Base-by-base conservation (phyloP, 92 coral and sea anemone species). In the Heteractis magnifica region DNA sequence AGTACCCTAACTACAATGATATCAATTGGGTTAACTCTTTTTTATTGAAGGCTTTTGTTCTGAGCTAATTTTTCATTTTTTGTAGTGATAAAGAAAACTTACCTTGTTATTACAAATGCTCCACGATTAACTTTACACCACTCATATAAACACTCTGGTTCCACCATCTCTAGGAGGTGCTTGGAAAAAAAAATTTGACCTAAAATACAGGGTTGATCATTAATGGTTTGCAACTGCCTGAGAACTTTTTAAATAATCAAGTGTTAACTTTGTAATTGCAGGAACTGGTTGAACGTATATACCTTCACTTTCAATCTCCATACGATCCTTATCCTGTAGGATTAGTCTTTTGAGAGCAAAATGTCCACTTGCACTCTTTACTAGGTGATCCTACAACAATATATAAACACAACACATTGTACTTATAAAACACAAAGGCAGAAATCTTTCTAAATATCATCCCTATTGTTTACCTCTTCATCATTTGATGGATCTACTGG, bases 351-450 rank as follows among this genome's bases (percentile, higher is more conserved):
- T 96, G 80, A 94, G 49, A n/a, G 98, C 91, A 74, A 89, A 96
- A 91, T 96, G 99, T 4, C 99, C 99, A 73, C 94, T 93, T 9
- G 98, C 94, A 88, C 98, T 94, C 86, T 94, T 96, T 53, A 96
- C 74, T 1, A 96, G 75, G 79, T 96, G 99, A 79, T 96, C 97
- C 99, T 96, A 59, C 4, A 80, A 16, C 59, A 71, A 51, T 21
- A 68, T 34, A 68, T 34, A 9, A 9, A 68, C 9, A 68, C 9
- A 68, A 68, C 74, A 68, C 10, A 34, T 34, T 34, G 44, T 34
- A 34, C 44, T 2, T 34, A 34, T 34, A 34, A 0, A 34, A 34
- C 44, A 34, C 44, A 34, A 34, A 34, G 44, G 44, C 44, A 34
- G 44, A 34, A 34, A 34, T 34, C 44, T 34, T 34, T 34, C 3